Evolutionary conservation across 2,888 invertebrate species (phyloP).

Genomic region (Diaphora mendica): DNA sequence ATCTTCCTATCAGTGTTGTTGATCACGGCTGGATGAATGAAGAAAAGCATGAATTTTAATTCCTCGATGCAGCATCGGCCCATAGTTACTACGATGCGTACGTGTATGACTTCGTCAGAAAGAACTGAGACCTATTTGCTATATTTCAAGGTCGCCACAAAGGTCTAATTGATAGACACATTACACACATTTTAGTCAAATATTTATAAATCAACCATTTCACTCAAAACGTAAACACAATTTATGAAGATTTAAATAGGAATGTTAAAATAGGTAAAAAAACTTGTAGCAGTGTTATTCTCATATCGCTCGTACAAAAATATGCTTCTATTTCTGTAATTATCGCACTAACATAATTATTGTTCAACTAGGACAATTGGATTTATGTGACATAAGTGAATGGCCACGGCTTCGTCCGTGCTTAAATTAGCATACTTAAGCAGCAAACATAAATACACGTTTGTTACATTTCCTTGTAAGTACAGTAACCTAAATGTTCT

Average conservation of each 20-base stretch:
- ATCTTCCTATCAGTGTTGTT: not conserved
- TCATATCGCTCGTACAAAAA: not conserved
- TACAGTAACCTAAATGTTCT: conserved; percentile 21
- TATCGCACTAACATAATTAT: conserved; percentile 20
- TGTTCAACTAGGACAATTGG: conserved; percentile 38
- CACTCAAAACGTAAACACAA: not conserved
- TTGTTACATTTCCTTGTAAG: conserved; percentile 8
- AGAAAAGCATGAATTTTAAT: not conserved
- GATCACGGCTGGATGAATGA: not conserved
- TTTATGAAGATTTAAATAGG: not conserved
- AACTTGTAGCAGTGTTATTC: not conserved
- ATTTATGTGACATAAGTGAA: conserved; percentile 45
- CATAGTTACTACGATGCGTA: not conserved
- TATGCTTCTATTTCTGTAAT: not conserved
- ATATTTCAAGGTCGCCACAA: not conserved
- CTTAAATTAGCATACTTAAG: conserved; percentile 44
- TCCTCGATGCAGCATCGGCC: not conserved
- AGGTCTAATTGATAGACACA: not conserved
- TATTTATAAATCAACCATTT: not conserved
- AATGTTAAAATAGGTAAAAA: not conserved
- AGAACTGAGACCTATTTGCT: not conserved
- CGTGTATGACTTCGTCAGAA: not conserved
- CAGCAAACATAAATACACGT: conserved; percentile 28
- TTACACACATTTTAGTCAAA: not conserved
- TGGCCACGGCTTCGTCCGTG: conserved; percentile 28